These are phyloP conservation scores for Melanaphis sacchari DNA, from an alignment of 1,140 invertebrate genomes.

Conservation along the genomic window DNA sequence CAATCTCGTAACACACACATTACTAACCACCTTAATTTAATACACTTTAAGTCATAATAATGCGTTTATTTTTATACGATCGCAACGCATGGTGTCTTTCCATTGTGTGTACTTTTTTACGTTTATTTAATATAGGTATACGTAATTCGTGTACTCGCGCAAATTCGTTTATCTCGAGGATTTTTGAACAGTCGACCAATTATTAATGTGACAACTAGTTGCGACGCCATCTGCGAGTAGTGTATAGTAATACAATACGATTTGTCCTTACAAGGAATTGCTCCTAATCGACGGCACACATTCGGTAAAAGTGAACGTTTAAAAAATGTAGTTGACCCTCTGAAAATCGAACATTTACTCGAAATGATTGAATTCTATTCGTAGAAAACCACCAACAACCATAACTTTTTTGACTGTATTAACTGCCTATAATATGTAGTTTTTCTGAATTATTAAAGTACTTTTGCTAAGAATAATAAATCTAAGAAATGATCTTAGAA, in stretches of 20 bases:
- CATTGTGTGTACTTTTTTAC: background rate
- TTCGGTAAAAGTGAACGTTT: constrained; percentile 55
- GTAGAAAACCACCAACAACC: background rate
- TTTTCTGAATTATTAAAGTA: too few relatives aligned
- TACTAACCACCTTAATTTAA: background rate
- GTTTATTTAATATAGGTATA: background rate
- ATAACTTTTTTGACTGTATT: background rate
- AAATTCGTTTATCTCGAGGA: constrained; percentile 8
- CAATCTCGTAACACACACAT: background rate
- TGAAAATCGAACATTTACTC: constrained; percentile 4
- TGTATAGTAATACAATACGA: background rate
- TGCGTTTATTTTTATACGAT: background rate
- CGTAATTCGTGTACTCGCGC: background rate
- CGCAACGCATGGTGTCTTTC: background rate
- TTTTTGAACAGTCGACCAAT: background rate
- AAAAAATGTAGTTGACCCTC: constrained; percentile 31
- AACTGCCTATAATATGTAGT: background rate
- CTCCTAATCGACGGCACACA: background rate
- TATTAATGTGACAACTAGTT: background rate
- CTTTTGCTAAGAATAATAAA: too few relatives aligned
- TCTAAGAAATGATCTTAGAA: too few relatives aligned
- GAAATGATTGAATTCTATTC: background rate
- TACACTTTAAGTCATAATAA: background rate
- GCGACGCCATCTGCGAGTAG: background rate
- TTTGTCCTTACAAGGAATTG: constrained; percentile 50